Conservation (phyloP, 2,113 vertebrate genomes). For the Pitta sordida region DNA sequence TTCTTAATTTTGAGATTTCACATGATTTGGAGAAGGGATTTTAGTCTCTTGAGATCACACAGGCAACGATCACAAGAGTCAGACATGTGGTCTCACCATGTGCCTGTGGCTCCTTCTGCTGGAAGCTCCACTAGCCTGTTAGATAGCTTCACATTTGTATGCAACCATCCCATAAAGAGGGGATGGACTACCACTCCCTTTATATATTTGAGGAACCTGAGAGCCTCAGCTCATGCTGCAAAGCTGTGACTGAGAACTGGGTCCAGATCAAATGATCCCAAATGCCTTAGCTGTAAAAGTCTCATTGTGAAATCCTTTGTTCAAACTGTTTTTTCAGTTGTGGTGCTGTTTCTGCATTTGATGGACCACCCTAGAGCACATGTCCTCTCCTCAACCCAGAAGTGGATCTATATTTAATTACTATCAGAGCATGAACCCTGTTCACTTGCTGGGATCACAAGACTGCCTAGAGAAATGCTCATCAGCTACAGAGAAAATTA, state of each 20-base stretch:
- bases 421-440: neutral
- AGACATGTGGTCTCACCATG: neutral
- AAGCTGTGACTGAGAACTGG: neutral
- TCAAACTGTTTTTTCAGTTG: neutral
- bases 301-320: conserved; percentile 46
- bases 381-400: neutral
- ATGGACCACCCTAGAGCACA: conserved; percentile 11
- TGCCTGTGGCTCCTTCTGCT: neutral
- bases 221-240: neutral
- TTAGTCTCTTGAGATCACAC: neutral
- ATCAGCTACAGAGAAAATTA: neutral
- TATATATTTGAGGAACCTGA: neutral
- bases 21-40: neutral
- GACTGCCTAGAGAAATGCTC: neutral
- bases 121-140: neutral
- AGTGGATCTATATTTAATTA: neutral
- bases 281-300: neutral
- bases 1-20: neutral
- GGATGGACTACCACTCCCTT: neutral
- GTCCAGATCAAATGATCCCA: neutral
- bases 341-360: neutral
- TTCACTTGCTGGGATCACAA: neutral
- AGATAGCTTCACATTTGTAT: neutral
- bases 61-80: neutral
- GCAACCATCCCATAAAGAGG: neutral